Evolutionary conservation across 2,113 vertebrate genomes (phyloP).

Genomic region (Apteryx mantelli): DNA sequence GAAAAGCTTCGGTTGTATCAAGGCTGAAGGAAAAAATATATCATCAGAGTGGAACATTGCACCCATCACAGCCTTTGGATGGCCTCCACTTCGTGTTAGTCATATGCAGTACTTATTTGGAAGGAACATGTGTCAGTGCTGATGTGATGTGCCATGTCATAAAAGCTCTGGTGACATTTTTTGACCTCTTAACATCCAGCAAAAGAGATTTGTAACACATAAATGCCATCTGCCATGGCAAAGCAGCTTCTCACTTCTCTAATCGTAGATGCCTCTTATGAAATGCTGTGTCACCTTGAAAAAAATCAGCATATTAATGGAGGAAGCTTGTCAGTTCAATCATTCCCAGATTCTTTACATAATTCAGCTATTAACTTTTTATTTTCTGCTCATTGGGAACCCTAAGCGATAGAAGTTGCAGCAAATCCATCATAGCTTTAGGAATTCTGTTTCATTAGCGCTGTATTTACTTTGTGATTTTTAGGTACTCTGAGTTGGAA

Average conservation of each 20-base stretch:
- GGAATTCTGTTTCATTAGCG: constrained; percentile 30
- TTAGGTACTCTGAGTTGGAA: constrained; percentile 39
- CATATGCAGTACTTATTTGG: background rate
- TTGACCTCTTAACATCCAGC: background rate
- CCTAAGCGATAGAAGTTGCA: constrained; percentile 31
- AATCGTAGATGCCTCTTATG: background rate
- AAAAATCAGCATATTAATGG: constrained; percentile 31
- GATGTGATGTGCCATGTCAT: constrained; percentile 36
- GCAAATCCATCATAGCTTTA: constrained; percentile 24
- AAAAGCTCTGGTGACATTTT: constrained; percentile 56
- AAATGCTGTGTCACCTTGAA: constrained; percentile 40
- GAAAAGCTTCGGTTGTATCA: background rate
- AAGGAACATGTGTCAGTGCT: background rate
- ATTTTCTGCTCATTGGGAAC: constrained; percentile 20
- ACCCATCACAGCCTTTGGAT: background rate
- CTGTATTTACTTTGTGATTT: constrained; percentile 34
- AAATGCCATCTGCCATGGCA: constrained; percentile 32
- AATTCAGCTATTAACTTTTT: constrained; percentile 40
- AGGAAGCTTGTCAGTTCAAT: constrained; percentile 43
- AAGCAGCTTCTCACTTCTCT: constrained; percentile 18
- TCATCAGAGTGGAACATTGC: background rate
- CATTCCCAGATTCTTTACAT: constrained; percentile 34
- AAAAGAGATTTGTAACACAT: background rate
- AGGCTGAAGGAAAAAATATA: background rate
- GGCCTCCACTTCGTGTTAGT: constrained; percentile 3